These are phyloP conservation scores for Busseola fusca DNA, from an alignment of 2,888 invertebrate genomes.

Conservation along the genomic window DNA sequence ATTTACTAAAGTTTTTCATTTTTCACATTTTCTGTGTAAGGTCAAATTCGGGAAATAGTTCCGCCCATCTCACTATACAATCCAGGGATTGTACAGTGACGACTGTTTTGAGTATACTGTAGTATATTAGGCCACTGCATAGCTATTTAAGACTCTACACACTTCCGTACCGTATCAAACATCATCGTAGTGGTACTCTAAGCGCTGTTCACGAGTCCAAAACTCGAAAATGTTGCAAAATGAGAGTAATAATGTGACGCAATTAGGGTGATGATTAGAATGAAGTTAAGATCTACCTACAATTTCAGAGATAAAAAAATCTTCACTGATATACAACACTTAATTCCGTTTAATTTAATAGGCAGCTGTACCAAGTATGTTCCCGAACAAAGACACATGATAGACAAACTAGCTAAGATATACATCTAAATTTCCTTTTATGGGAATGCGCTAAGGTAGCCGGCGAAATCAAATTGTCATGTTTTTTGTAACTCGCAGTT, in stretches of 20 bases:
- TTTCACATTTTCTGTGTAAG: not conserved
- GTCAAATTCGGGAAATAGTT: not conserved
- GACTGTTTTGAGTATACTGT: not conserved
- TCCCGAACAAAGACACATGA: slow-evolving; percentile 36
- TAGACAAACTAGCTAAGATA: slow-evolving; percentile 31
- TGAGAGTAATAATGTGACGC: too few relatives aligned
- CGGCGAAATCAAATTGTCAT: not conserved
- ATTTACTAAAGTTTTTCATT: too few relatives aligned
- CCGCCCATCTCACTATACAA: not conserved
- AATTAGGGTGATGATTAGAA: not conserved
- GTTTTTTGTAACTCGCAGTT: not conserved
- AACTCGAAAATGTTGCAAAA: too few relatives aligned
- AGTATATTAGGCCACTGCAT: not conserved
- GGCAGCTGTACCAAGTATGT: slow-evolving; percentile 27
- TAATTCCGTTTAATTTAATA: slow-evolving; percentile 34
- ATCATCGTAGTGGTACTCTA: not conserved
- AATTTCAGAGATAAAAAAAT: slow-evolving; percentile 29
- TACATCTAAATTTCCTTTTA: slow-evolving; percentile 24
- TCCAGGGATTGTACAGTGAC: not conserved
- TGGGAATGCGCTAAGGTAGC: not conserved
- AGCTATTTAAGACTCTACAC: not conserved
- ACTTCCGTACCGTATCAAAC: not conserved
- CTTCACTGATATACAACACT: slow-evolving; percentile 42
- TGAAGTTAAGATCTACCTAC: slow-evolving; percentile 28
- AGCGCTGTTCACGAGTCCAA: too few relatives aligned